Evolutionary conservation across 1,140 invertebrate genomes (phyloP), one percentile per base, ranked within the genome.

Genomic region (Cyclargus thomasi): DNA sequence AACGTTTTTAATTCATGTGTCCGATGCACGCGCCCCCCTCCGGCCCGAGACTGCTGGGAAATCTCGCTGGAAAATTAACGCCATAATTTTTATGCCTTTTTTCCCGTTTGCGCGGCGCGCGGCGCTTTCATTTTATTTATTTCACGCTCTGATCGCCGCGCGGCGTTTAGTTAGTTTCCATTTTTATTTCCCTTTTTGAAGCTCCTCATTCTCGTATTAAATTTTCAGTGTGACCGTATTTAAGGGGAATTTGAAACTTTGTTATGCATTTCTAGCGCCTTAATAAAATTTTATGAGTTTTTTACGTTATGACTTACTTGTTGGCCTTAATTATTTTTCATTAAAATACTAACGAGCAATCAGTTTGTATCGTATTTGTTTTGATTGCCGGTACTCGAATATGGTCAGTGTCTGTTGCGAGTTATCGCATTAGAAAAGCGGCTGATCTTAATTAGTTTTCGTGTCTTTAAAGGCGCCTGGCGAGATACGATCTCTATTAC

Each of bases 381-480:
- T 90, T 86, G 83, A 85, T 85, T 82, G 86, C 79, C 83, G 81
- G 82, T 83, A 86, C 80, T 88, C 77, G 86, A 84, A 85, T 77
- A 82, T 74, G 75, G 76, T 80, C 69, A 79, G 81, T 74, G 83
- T 85, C 83, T 75, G 76, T 70, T 69, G 73, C 76, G 75, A 83
- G 81, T 88, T 90, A 90, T 90, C 87, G 83, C 80, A 78, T 78
- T 85, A 85, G 86, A 84, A 90, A 88, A 87, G 82, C 86, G 78
- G 77, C 82, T 82, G 86, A 90, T 90, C 87, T 88, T 90, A 90
- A 90, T 90, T 90, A 88, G 86, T 90, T 90, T 89, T 88, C 83
- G 87, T 81, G 80, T 86, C 81, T 90, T 85, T 83, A 80, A 90
- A 86, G 86, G 84, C 83, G 82, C 83, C 88, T 90, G 81, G 82